Percentiles rank a stretch among this genome's conserved stretches.
Conservation (phyloP, 30 jellyfish, hydroid and myxozoan species). For the Aurelia aurita region DNA sequence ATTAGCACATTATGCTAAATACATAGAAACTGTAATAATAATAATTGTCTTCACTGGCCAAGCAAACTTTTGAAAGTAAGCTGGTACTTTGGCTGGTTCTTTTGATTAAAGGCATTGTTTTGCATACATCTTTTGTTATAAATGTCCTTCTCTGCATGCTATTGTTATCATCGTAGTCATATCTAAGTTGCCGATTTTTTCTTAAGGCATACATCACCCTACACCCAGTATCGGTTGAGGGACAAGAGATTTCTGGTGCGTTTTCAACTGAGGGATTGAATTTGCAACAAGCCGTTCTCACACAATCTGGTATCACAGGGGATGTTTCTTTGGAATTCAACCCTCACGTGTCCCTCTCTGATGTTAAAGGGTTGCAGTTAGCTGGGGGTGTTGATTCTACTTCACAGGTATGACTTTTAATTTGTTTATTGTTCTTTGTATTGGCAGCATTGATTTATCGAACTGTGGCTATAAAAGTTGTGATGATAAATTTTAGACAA, state of each 20-base stretch:
- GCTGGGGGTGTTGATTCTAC: constrained; percentile 37
- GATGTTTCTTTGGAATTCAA: constrained; percentile 67
- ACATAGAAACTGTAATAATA: no score
- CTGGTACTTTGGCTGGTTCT: no score
- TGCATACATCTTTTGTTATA: no score
- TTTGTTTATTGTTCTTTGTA: not conserved
- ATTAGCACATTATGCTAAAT: no score
- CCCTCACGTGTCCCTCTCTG: constrained; percentile 59
- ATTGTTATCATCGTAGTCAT: no score
- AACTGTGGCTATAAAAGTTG: no score
- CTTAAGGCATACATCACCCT: constrained; percentile 86
- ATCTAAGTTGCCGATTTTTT: not conserved
- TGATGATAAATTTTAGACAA: no score
- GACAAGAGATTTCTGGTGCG: constrained; percentile 79
- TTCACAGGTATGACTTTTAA: constrained; percentile 45
- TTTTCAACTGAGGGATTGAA: constrained; percentile 84
- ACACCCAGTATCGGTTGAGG: constrained; percentile 93
- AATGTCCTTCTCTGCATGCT: no score
- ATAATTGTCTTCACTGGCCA: no score
- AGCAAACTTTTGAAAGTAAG: no score
- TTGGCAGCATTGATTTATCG: no score
- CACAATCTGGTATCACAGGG: constrained; percentile 68
- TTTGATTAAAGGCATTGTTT: no score
- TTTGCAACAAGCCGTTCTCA: constrained; percentile 85
- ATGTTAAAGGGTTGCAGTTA: constrained; percentile 69